Evolutionary conservation across 2,888 invertebrate genomes (phyloP).

Genomic region (Aspidiotus rigidus): DNA sequence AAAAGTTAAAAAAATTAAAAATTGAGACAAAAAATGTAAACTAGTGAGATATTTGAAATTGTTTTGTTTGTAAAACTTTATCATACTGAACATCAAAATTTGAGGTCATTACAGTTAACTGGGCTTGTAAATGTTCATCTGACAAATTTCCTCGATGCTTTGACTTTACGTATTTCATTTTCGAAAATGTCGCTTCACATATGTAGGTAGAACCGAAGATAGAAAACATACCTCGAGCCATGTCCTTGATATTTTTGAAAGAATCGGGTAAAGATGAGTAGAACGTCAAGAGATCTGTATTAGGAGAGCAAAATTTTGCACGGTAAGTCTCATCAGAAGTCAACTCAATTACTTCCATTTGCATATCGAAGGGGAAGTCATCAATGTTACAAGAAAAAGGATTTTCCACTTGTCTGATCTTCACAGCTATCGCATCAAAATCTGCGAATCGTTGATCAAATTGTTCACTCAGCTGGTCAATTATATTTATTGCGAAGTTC

Average conservation of each 20-base stretch:
- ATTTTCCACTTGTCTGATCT: slow-evolving; percentile 2
- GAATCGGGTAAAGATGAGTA: slow-evolving; percentile 4
- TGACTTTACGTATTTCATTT: background rate
- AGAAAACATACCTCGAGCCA: slow-evolving; percentile 1
- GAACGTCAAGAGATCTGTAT: background rate
- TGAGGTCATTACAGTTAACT: slow-evolving; percentile 4
- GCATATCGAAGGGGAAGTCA: slow-evolving; percentile 1
- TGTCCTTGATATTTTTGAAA: slow-evolving; percentile 4
- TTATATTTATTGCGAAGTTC: slow-evolving; percentile 1
- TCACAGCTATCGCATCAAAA: background rate
- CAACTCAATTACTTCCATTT: slow-evolving; percentile 4
- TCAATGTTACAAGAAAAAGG: slow-evolving; percentile 4
- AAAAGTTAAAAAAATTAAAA: background rate
- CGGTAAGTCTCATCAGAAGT: slow-evolving; percentile 2
- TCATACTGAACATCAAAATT: background rate
- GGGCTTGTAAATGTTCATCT: background rate
- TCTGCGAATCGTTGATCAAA: background rate
- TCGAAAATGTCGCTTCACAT: slow-evolving; percentile 1
- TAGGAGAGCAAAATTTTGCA: background rate
- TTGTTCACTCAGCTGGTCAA: slow-evolving; percentile 2
- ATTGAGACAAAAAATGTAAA: background rate
- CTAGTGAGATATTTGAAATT: background rate
- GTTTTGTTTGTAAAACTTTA: background rate
- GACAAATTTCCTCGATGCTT: background rate
- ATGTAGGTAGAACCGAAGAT: background rate